Base-by-base conservation (phyloP, 2,797 vertebrate species). In the Trachops cirrhosus region DNA sequence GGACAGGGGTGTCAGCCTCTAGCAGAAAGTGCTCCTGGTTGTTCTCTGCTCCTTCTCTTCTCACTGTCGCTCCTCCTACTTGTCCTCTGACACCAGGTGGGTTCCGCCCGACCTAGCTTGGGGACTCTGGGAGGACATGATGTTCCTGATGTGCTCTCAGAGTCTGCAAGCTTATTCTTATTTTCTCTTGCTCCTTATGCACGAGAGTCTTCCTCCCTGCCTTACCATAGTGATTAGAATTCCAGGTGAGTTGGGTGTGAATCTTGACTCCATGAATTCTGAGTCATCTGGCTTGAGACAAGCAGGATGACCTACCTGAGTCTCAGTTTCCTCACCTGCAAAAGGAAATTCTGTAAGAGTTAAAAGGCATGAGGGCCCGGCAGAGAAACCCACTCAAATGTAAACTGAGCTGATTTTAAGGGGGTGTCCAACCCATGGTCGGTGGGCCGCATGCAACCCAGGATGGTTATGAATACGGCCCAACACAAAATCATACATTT, bases 321-420 rank as follows among this genome's bases (percentile, higher is more conserved):
- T 90, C 73, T 89, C 77, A 6, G 22, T 92, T 93, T 93, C 86
- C 62, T 93, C 37, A n/a, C 37, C 32, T 46, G 16, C 77, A 83
- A 62, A 48, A 29, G 80, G n/a, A 90, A 68, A 37, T 71, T 79
- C 82, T 93, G 50, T 59, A 41, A 70, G 64, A 15, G 86, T 62
- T 86, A 80, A 89, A 92, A 93, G 46, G 29, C 18, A 19, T 54
- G 52, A 46, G 19, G 12, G 7, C 19, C 41, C 52, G 16, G 57
- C 64, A 62, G 62, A 84, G 87, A 41, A 94, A 79, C 26, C 19
- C 64, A 8, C 50, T 59, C 24, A 32, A 89, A 52, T 62, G 34
- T 52, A 57, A 64, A 9, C 46, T 78, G 85, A 48, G 46, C 57
- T 73, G 67, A 44, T 62, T 79, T 80, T 85, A 84, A 94, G 90